These are phyloP conservation scores for Drosophila affinis DNA, from an alignment of 2,888 invertebrate species.

Conservation along the genomic window DNA sequence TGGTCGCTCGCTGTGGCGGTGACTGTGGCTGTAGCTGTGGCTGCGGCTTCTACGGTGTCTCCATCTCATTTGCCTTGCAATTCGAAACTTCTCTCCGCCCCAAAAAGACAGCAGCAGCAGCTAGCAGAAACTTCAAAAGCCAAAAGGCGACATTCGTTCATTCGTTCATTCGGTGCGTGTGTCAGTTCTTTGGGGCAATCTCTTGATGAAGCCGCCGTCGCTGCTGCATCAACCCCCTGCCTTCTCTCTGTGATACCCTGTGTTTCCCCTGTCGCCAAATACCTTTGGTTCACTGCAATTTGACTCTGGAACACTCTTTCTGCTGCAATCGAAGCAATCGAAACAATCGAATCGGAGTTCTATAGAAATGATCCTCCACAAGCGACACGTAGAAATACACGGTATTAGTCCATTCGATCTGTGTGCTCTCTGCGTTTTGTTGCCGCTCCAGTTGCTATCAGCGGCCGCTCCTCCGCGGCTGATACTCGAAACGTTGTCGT, in stretches of 20 bases:
- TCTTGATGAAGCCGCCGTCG: constrained; percentile 40
- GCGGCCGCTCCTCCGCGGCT: constrained; percentile 54
- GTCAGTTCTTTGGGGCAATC: constrained; percentile 44
- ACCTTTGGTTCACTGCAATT: too few relatives aligned
- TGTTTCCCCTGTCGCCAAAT: background rate
- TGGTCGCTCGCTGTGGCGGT: background rate
- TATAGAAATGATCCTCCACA: too few relatives aligned
- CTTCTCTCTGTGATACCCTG: constrained; percentile 2
- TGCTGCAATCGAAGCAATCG: too few relatives aligned
- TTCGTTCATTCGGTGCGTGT: constrained; percentile 40
- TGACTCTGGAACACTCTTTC: too few relatives aligned
- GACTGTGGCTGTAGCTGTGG: background rate
- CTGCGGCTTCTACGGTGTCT: background rate
- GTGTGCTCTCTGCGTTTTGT: constrained; percentile 42
- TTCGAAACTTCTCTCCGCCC: constrained; percentile 60
- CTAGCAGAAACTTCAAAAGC: constrained; percentile 44
- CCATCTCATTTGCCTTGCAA: constrained; percentile 75
- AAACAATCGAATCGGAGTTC: too few relatives aligned
- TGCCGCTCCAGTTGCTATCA: constrained; percentile 74
- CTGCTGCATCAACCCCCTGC: constrained; percentile 25
- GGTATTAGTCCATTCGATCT: constrained; percentile 5
- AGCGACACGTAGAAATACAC: background rate
- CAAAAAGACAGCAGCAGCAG: constrained; percentile 9
- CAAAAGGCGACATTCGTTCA: constrained; percentile 38
- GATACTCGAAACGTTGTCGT: constrained; percentile 65